Evolutionary conservation across 2,888 invertebrate species (phyloP).

Genomic region (Cetonia aurata): DNA sequence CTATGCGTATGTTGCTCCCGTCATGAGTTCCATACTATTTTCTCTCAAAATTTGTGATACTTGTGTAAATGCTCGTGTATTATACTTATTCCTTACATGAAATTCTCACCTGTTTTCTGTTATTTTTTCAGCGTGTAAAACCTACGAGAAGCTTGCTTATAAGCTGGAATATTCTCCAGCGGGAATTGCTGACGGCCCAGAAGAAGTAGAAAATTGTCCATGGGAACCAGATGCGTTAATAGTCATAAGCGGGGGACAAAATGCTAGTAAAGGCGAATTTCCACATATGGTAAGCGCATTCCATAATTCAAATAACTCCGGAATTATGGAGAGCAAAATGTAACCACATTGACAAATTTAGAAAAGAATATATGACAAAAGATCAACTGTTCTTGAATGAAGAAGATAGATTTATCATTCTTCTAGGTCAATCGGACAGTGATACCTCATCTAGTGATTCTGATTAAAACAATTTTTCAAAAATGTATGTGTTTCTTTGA

Average conservation of each 20-base stretch:
- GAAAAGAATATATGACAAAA: too few species aligned
- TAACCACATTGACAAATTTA: too few species aligned
- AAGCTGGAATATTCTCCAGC: background rate
- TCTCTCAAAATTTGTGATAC: background rate
- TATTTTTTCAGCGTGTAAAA: slow-evolving; percentile 14
- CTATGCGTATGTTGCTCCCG: too few species aligned
- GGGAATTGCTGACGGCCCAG: background rate
- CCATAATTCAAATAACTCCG: too few species aligned
- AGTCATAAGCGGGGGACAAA: background rate
- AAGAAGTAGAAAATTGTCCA: slow-evolving; percentile 8
- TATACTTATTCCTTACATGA: background rate
- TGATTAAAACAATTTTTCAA: too few species aligned
- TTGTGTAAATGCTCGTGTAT: background rate
- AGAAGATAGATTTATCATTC: too few species aligned
- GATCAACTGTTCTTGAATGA: too few species aligned
- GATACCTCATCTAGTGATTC: too few species aligned
- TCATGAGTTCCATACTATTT: too few species aligned
- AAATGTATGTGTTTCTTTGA: too few species aligned
- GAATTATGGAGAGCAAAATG: too few species aligned
- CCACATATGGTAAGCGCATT: slow-evolving; percentile 21
- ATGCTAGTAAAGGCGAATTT: slow-evolving; percentile 1
- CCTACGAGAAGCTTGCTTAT: background rate
- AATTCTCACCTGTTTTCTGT: background rate
- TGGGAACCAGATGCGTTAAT: background rate
- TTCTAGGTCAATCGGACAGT: too few species aligned